These are phyloP conservation scores for Diachasma alloeum DNA, from an alignment of 1,140 invertebrate genomes.

Conservation along the genomic window DNA sequence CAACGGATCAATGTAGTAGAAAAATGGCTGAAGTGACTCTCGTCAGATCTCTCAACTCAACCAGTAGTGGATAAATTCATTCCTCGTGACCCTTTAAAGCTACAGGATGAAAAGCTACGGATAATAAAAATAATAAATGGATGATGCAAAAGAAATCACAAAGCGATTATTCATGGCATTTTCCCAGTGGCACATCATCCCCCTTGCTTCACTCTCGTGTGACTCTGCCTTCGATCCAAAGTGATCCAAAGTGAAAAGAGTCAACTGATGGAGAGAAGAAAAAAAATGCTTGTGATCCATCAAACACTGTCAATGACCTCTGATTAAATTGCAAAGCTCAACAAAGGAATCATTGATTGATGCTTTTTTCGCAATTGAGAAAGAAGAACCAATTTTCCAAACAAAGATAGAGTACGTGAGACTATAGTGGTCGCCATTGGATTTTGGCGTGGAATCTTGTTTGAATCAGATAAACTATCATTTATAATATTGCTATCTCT, in stretches of 20 bases:
- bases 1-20: neutral
- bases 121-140: neutral
- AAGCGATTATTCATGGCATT: constrained; percentile 8
- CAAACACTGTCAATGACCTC: neutral
- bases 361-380: neutral
- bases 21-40: no score
- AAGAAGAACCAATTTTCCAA: neutral
- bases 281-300: neutral
- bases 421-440: neutral
- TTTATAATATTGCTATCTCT: neutral
- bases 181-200: neutral
- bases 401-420: neutral
- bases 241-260: neutral
- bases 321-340: neutral
- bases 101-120: no score
- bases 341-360: neutral
- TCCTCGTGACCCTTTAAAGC: no score
- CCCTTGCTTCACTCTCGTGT: no score
- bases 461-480: neutral
- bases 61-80: no score
- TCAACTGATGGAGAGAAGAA: neutral
- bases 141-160: neutral
- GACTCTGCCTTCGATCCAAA: neutral
- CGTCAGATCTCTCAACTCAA: no score
- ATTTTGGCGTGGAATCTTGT: no score